Base-by-base conservation (phyloP, 2,888 invertebrate species). In the Uropetala carovei region DNA sequence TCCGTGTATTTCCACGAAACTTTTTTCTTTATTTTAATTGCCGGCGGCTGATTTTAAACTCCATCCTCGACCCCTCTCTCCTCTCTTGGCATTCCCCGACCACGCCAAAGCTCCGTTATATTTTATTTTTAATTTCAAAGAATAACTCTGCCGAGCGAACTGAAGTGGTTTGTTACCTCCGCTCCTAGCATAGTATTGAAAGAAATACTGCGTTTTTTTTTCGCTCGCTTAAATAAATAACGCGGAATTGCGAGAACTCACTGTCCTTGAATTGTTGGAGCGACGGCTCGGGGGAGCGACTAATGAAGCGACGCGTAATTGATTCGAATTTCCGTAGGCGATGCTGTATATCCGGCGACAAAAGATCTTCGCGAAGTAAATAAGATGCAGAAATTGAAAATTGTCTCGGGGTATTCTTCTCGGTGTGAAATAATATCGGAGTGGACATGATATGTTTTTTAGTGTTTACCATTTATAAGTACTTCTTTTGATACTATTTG, bases 121-220 rank as follows among this genome's bases (percentile, higher is more conserved):
- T 43, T n/a, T 75, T 13, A 13, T 27, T 22, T 75, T 75, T 9
- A 27, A 75, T 75, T 75, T 27, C 11, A 14, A 27, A 27, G 27
- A 75, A 75, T 68, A n/a, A n/a, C 68, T 68, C 68, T 4, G 68
- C 68, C 22, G 68, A 68, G 22, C 27, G 75, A 75, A 75, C 75
- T 11, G 4, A 27, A 27, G 10, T 27, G 75, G 27, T 27, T 75
- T 8, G 27, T 75, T 11, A 27, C 75, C 75, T 27, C 27, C 75
- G 75, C 11, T 10, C 27, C 75, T 75, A 75, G 22, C 22, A 22
- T 75, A 27, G 75, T 27, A 13, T 11, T 27, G 22, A 75, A 75
- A 75, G 22, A 27, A 75, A 22, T 27, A 22, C 75, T 10, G 22
- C 75, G 75, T 75, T 75, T 75, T 11, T 2, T 75, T 75, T 75